Evolutionary conservation across 2,113 vertebrate species (phyloP), one percentile per base, ranked within the genome.

Genomic region (Acanthochromis polyacanthus): DNA sequence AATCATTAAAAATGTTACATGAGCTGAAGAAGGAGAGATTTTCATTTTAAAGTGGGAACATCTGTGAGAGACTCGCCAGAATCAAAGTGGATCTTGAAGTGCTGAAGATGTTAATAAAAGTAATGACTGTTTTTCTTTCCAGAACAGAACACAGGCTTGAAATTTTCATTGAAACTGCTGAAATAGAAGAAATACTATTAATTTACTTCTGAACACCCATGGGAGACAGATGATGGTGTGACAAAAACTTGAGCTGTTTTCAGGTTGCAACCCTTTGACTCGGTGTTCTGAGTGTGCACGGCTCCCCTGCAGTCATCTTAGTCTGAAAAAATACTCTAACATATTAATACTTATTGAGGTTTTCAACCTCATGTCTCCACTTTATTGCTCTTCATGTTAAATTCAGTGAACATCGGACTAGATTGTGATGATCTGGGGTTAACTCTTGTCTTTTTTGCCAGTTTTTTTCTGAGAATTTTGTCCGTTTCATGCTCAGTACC

Each of bases 31-130:
- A 68, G 51, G 23, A 15, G 69, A 52, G 53, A 46, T 55, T 60
- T 75, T 63, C 17, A 43, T 79, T 74, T 83, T 64, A 43, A 75
- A 84, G 62, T 52, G 61, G 50, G 60, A 75, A 72, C 84, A 76
- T 72, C 59, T 85, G 82, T 66, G 66, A n/a, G 46, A 30, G 36
- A 52, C 11, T 38, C 45, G 75, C 71, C 75, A 46, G 40, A 55
- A 23, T 59, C 30, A 16, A 20, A 15, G 25, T n/a, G n/a, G n/a
- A n/a, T n/a, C n/a, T n/a, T n/a, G n/a, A n/a, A 64, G 60, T 72
- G 65, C 71, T 79, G 64, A 36, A 75, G 78, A 63, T 0, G 1
- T 43, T 61, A 81, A 76, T 75, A 45, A 71, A 81, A 70, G 28
- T 9, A 22, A 75, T 10, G 9, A 9, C 32, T 36, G 32, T 36